phyloP scores from a whole-genome alignment of 30 jellyfish, hydroid and myxozoan genomes.

The Hydractinia echinata region DNA sequence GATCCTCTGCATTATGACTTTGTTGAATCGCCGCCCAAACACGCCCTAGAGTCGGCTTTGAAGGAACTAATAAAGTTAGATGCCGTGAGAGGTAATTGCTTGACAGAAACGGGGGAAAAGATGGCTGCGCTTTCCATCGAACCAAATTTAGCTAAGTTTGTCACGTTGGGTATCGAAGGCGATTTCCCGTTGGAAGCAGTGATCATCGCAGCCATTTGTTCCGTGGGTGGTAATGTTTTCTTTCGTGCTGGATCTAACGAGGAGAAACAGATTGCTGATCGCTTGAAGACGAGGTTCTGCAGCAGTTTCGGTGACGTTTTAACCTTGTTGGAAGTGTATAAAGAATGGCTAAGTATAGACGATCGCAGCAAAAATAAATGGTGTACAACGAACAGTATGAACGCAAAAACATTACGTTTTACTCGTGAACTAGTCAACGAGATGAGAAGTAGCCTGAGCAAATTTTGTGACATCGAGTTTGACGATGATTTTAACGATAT shows the following conservation, averaged over 20 bases:
- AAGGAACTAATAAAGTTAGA: conserved; percentile 34
- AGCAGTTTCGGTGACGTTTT: conserved; percentile 45
- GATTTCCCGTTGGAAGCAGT: conserved; percentile 36
- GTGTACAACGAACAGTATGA: conserved; percentile 40
- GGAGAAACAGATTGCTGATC: conserved; percentile 47
- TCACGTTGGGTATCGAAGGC: conserved; percentile 34
- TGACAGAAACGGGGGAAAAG: conserved; percentile 44
- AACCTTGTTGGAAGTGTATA: conserved; percentile 44
- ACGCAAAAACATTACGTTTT: conserved; percentile 59
- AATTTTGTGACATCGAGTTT: neutral
- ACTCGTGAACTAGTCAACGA: conserved; percentile 36
- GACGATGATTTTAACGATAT: neutral
- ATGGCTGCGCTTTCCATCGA: conserved; percentile 51
- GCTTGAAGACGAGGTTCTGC: conserved; percentile 38
- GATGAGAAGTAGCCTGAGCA: conserved; percentile 6
- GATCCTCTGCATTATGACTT: conserved; percentile 47
- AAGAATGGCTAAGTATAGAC: conserved; percentile 35
- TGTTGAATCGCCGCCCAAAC: conserved; percentile 54
- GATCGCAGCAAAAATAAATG: conserved; percentile 33
- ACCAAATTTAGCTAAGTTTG: conserved; percentile 52
- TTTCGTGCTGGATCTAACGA: conserved; percentile 55
- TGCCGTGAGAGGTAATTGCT: conserved; percentile 28
- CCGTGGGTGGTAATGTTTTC: conserved; percentile 48
- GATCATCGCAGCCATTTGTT: conserved; percentile 43
- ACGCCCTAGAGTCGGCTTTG: conserved; percentile 17